Percentiles rank a stretch among this genome's conserved stretches.
phyloP scores from a whole-genome alignment of 2,113 vertebrate species.

The Cyanoderma ruficeps region DNA sequence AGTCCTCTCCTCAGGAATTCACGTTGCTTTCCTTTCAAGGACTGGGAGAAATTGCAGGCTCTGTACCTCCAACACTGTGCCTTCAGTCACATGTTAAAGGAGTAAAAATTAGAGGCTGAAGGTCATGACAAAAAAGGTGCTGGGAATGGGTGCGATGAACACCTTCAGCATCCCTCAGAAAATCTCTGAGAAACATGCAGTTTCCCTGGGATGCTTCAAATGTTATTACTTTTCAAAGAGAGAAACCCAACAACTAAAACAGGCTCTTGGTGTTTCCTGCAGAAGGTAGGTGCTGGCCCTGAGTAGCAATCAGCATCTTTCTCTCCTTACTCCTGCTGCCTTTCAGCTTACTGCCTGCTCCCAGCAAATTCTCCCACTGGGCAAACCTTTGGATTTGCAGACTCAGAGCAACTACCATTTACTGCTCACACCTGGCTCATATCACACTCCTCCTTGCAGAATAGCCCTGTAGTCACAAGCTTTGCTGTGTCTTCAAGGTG shows the following conservation, averaged over 20 bases:
- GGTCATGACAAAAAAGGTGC: fast-evolving
- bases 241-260: neutral
- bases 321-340: neutral
- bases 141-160: neutral
- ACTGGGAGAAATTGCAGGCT: neutral
- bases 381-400: neutral
- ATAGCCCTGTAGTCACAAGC: neutral
- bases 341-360: neutral
- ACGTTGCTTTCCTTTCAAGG: neutral
- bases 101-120: neutral
- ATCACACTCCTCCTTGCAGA: neutral
- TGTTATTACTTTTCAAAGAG: neutral
- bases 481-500: neutral
- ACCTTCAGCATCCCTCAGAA: neutral
- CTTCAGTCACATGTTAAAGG: neutral
- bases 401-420: neutral
- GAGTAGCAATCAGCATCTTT: neutral
- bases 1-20: neutral
- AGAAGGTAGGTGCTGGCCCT: neutral
- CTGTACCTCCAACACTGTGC: neutral
- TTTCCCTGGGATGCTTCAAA: neutral
- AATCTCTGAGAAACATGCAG: neutral
- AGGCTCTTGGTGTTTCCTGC: neutral
- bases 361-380: neutral
- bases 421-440: neutral